phyloP scores from a whole-genome alignment of 64 coral and sea anemone genomes.

The Montipora foliosa region DNA sequence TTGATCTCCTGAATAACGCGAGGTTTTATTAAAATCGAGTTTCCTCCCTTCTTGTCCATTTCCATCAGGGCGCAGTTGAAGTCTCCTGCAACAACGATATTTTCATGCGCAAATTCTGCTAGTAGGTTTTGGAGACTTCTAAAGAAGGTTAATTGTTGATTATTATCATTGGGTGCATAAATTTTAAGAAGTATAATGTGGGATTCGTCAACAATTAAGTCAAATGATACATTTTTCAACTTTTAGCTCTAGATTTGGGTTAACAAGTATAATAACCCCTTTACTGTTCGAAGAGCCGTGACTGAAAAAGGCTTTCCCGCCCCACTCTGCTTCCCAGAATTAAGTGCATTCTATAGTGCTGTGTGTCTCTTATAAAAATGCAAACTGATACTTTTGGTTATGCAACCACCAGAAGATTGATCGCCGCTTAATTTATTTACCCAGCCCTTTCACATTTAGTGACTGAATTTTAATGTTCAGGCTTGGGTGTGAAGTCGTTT shows the following conservation, averaged over 20 bases:
- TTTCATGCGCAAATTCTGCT: no score
- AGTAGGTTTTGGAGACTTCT: no score
- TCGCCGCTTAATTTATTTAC: no score
- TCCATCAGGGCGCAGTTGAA: no score
- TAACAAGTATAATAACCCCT: background rate
- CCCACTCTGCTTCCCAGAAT: background rate
- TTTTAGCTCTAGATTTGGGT: background rate
- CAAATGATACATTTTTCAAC: background rate
- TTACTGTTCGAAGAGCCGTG: background rate
- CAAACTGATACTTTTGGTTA: background rate
- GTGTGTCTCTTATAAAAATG: background rate
- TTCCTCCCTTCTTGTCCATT: conserved; percentile 21
- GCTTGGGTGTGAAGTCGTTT: no score
- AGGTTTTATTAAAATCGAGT: no score
- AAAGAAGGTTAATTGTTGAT: no score
- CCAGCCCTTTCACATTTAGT: no score
- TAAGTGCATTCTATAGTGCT: background rate
- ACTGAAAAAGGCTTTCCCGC: background rate
- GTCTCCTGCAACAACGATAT: no score
- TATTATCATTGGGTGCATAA: no score
- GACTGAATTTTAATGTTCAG: no score
- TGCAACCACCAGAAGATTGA: background rate
- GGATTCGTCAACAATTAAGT: background rate
- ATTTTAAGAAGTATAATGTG: background rate
- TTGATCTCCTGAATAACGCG: background rate